A percentile compares a stretch with the other conserved stretches of the same genome.
Evolutionary conservation across 2,113 vertebrate species (phyloP).

Genomic region (Gallinago jamesoni): DNA sequence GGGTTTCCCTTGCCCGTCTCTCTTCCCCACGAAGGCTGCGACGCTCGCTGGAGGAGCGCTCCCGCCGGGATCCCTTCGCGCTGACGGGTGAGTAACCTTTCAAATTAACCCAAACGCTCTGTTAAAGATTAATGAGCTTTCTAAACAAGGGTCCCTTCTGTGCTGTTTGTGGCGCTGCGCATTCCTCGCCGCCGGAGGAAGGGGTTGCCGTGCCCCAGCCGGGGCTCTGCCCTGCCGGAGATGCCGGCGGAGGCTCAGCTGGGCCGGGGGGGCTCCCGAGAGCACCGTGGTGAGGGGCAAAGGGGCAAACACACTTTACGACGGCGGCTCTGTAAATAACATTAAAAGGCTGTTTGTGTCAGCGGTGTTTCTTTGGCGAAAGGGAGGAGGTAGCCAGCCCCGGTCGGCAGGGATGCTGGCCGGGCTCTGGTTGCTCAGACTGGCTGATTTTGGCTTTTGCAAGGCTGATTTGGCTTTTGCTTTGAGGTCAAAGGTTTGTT

Average conservation of each 20-base stretch:
- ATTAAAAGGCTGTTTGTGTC: background rate
- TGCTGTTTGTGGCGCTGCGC: fast-evolving
- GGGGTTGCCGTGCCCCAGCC: fast-evolving
- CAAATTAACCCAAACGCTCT: background rate
- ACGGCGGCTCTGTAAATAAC: fast-evolving
- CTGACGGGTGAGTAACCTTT: slow-evolving; percentile 33
- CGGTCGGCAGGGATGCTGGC: background rate
- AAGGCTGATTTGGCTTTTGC: background rate
- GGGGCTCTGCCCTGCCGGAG: fast-evolving
- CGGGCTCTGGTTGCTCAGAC: fast-evolving
- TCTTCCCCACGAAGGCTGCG: background rate
- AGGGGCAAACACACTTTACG: fast-evolving
- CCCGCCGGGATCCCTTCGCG: background rate
- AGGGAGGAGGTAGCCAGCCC: background rate
- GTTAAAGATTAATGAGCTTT: background rate
- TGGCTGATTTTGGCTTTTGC: background rate
- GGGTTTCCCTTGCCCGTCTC: background rate
- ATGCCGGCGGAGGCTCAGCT: background rate
- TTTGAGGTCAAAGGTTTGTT: no score
- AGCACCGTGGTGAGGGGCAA: background rate
- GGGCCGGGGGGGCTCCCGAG: background rate
- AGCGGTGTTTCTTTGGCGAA: fast-evolving
- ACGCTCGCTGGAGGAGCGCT: background rate
- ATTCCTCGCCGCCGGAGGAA: fast-evolving
- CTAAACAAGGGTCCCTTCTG: background rate